Evolutionary conservation across 2,113 vertebrate species (phyloP), one percentile per base, ranked within the genome.

Genomic region (Indri indri): DNA sequence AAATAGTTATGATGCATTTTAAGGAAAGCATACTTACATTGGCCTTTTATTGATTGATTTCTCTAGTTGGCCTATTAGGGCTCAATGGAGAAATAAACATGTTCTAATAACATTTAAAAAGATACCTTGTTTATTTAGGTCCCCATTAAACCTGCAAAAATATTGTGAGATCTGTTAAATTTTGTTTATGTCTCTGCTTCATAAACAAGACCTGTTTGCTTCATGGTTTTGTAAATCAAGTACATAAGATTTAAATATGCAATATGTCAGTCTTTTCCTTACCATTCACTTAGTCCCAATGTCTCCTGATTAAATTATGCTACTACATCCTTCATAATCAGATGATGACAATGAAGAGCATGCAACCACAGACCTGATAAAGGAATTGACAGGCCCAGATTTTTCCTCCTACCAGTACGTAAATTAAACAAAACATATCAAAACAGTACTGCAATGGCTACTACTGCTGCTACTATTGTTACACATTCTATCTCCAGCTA

Each of bases 221-320:
- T 94, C 50, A 84, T 88, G 8, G 18, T 23, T 77, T 88, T 89
- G 20, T 80, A 61, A 94, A 37, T 84, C 57, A 91, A 91, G 83
- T 65, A 71, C 34, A 11, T 25, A 80, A 88, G 16, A 18, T 85
- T 77, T 57, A 68, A 68, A 37, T 90, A 52, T 80, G 70, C 68
- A 95, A 34, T 37, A 34, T 57, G 34, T 34, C 13, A 74, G 14
- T 40, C 16, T 54, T 89, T 86, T 22, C 27, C 6, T 88, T 13
- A 30, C 30, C 23, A 23, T 77, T 87, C 27, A 79, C 9, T 66
- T 14, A 70, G n/a, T 71, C 32, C 71, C 73, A 89, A 0, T 57
- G 32, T 70, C 34, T 95, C 27, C 45, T 79, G 57, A 74, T 87
- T 40, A 92, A 83, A 63, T 63, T 50, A 47, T 54, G 10, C 34